A percentile compares a stretch with the other conserved stretches of the same genome.
phyloP scores from a whole-genome alignment of 1,140 invertebrate species.

The Rhagoletis zephyria region DNA sequence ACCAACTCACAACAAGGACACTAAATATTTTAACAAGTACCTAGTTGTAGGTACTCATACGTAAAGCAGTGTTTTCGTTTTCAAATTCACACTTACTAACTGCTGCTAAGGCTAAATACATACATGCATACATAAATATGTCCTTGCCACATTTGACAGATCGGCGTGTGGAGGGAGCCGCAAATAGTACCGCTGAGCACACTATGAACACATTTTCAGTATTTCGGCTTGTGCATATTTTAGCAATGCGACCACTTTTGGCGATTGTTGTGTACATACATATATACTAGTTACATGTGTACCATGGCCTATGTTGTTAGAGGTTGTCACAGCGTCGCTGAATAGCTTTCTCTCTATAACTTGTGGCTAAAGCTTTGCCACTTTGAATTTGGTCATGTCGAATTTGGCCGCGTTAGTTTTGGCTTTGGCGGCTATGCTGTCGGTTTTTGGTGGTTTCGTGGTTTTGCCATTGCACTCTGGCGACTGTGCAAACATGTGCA shows the following conservation, averaged over 20 bases:
- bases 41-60: not conserved
- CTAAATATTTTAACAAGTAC: not conserved
- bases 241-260: not conserved
- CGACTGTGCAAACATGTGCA: not conserved
- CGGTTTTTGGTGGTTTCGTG: slow-evolving; percentile 28
- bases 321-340: not conserved
- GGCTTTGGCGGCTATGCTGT: slow-evolving; percentile 27
- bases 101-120: not conserved
- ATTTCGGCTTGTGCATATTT: not conserved
- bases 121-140: not conserved
- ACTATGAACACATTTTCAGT: not conserved
- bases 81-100: no score
- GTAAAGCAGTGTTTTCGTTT: no score
- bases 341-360: not conserved
- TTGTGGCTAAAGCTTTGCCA: not conserved
- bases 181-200: not conserved
- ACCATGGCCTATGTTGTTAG: not conserved
- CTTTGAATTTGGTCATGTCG: not conserved
- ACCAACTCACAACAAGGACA: not conserved
- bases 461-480: not conserved
- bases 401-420: not conserved
- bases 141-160: not conserved
- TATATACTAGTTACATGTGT: no score
- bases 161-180: not conserved
- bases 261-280: not conserved